Evolutionary conservation across 2,888 invertebrate species (phyloP).

Genomic region (Cyclophora punctaria): DNA sequence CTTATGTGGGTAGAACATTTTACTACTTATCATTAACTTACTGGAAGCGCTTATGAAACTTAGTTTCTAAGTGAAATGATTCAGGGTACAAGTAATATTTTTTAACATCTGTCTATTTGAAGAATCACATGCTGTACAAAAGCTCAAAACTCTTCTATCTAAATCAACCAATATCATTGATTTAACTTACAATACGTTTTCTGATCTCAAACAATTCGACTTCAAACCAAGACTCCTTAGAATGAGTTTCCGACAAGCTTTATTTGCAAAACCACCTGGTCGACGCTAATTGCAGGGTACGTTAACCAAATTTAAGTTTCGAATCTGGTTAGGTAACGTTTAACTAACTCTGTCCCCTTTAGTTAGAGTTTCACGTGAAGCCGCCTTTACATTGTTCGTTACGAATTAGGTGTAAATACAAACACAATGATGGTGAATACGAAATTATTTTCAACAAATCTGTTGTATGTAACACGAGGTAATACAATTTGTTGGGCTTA

Average conservation of each 20-base stretch:
- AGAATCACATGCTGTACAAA: too few species aligned
- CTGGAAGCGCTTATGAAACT: too few species aligned
- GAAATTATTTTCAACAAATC: not conserved
- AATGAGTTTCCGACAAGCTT: not conserved
- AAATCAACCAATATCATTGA: too few species aligned
- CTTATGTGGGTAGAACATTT: too few species aligned
- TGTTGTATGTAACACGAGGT: not conserved
- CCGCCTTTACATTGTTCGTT: conserved; percentile 22
- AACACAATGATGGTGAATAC: conserved; percentile 1
- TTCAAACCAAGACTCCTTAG: not conserved
- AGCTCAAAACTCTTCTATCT: too few species aligned
- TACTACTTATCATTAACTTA: too few species aligned
- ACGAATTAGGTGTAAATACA: conserved; percentile 7
- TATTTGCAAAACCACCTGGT: conserved; percentile 35
- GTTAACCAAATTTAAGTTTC: conserved; percentile 62
- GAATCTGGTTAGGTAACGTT: conserved; percentile 59
- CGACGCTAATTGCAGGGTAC: conserved; percentile 51
- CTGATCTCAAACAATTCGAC: too few species aligned
- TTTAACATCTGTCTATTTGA: too few species aligned
- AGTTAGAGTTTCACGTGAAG: conserved; percentile 46
- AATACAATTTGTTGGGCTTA: not conserved
- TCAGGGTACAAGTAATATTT: too few species aligned
- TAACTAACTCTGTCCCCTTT: conserved; percentile 58
- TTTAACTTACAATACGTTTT: too few species aligned
- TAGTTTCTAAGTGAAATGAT: too few species aligned